Conservation (phyloP, 2,797 vertebrate genomes). For the Sternarchorhynchus goeldii region DNA sequence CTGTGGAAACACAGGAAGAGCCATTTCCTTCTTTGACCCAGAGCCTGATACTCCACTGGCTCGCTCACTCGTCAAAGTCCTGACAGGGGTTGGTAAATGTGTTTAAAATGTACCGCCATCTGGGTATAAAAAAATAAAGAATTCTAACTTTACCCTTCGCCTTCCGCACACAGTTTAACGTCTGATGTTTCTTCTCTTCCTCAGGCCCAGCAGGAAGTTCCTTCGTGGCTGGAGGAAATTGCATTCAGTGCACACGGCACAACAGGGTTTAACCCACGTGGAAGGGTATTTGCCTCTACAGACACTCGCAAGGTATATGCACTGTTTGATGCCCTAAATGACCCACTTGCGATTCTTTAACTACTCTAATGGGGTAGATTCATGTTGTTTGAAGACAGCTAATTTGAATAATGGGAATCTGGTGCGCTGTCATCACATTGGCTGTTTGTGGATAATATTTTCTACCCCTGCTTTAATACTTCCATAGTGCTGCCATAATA, state of each 20-base stretch:
- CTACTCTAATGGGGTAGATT: no score
- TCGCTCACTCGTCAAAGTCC: slow-evolving; percentile 79
- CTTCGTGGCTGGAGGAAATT: slow-evolving; percentile 86
- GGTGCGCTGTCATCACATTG: no score
- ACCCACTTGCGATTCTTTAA: not conserved
- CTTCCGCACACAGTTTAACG: not conserved
- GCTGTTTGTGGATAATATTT: no score
- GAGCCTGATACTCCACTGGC: slow-evolving; percentile 68
- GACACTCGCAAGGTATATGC: slow-evolving; percentile 79
- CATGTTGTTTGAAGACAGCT: no score
- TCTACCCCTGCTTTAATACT: no score
- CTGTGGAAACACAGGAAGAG: slow-evolving; percentile 89
- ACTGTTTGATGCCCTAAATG: not conserved
- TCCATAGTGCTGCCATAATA: no score
- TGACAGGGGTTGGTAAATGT: slow-evolving; percentile 76
- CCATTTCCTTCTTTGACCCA: slow-evolving; percentile 87
- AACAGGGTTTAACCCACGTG: slow-evolving; percentile 58
- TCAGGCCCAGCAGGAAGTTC: slow-evolving; percentile 92
- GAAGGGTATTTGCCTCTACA: slow-evolving; percentile 68
- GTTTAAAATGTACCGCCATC: no score
- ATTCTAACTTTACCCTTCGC: no score
- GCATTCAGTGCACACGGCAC: slow-evolving; percentile 70
- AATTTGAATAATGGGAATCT: no score
- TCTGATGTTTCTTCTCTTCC: not conserved
- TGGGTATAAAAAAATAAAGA: no score